A percentile compares a stretch with the other conserved stretches of the same genome.
These are phyloP conservation scores for Silurus aristotelis DNA, from an alignment of 2,797 vertebrate species.

Conservation along the genomic window DNA sequence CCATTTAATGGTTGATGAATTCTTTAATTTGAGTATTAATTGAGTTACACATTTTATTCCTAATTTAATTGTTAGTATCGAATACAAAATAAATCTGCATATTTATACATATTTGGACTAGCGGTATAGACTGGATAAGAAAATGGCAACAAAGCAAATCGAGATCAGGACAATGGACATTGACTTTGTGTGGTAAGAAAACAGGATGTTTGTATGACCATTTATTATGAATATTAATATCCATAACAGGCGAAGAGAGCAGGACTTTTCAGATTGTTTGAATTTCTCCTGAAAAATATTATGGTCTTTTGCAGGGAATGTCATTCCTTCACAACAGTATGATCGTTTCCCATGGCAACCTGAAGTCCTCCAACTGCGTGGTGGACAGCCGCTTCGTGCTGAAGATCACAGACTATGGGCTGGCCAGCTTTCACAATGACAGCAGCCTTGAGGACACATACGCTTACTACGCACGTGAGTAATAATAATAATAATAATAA, in stretches of 20 bases:
- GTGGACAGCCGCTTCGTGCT: conserved; percentile 92
- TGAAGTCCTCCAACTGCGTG: conserved; percentile 93
- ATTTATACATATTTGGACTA: not conserved
- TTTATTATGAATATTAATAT: not conserved
- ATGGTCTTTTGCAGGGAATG: conserved; percentile 79
- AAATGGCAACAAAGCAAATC: not conserved
- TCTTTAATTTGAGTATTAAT: too few relatives aligned
- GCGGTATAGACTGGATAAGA: not conserved
- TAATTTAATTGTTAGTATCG: not conserved
- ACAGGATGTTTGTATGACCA: not conserved
- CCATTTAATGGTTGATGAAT: too few relatives aligned
- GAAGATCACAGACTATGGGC: conserved; percentile 90
- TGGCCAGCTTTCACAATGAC: conserved; percentile 77
- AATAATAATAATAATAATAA: not conserved
- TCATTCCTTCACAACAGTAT: conserved; percentile 86
- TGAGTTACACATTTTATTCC: not conserved
- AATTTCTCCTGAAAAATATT: conserved; percentile 9
- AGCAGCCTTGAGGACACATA: conserved; percentile 75
- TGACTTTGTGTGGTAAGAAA: not conserved
- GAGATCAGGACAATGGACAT: not conserved
- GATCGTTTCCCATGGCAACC: conserved; percentile 85
- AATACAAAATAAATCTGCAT: not conserved
- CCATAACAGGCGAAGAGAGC: not conserved
- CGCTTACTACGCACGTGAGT: conserved; percentile 81
- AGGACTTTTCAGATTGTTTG: not conserved